Base-by-base conservation (phyloP, 2,113 vertebrate species). In the Glaucidium brasilianum region DNA sequence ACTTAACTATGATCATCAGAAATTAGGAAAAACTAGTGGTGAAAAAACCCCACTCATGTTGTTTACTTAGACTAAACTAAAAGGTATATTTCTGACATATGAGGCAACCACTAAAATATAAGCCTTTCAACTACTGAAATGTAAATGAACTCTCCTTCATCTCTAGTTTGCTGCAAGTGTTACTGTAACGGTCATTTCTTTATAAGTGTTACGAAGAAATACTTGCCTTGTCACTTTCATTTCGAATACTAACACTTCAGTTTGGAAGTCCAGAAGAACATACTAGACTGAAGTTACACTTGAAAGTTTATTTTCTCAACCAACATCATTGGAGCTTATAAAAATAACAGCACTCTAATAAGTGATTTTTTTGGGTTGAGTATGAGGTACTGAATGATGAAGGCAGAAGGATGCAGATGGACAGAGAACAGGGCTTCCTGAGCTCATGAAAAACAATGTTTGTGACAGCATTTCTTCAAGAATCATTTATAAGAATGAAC, bases 281-380 rank as follows among this genome's bases (percentile, higher is more conserved):
- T 30, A 71, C 16, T 35, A 32, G 25, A 92, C 39, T 90, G 80
- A 95, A 96, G 96, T 88, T 82, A 62, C 34, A 91, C 53, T 71
- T 68, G 47, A 88, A 94, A 88, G 94, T 95, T 98, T 96, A 92
- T 98, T 98, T 98, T 97, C 90, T 97, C 78, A 97, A 77, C 56
- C 81, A 96, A 91, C 39, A 90, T 50, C 49, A 88, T 39, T 56
- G 52, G 87, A 90, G 73, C 29, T 84, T 91, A 83, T 66, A 17
- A 85, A 88, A 94, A 74, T 52, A 84, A 73, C 30, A 53, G 34
- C 56, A 62, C 20, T 47, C 43, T 69, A 92, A 84, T 8, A 18
- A 92, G 72, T 39, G 30, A 52, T 39, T 85, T 63, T 69, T 89
- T 91, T 34, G 34, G 15, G 59, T 55, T 92, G 26, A 78, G 30